Conservation (phyloP, 1,140 invertebrate genomes). For the Drosophila seguyi region DNA sequence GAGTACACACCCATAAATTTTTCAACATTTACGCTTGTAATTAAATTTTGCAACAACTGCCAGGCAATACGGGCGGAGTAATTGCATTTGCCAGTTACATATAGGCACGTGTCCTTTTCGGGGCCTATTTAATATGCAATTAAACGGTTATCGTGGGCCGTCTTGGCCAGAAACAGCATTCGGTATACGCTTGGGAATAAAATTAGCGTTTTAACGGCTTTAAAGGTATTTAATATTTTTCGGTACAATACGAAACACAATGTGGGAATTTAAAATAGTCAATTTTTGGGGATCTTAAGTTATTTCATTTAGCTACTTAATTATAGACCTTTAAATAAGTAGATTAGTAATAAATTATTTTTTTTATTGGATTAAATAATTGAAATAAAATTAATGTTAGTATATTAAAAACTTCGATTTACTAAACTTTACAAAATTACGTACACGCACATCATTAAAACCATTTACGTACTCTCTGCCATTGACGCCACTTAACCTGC, state of each 20-base stretch:
- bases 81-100: conserved; percentile 13
- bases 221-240: too few species aligned
- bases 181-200: neutral
- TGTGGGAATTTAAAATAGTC: neutral
- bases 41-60: conserved; percentile 66
- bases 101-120: conserved; percentile 20
- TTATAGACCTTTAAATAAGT: too few species aligned
- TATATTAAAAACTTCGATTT: neutral
- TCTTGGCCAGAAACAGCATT: conserved; percentile 17
- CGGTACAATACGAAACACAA: too few species aligned
- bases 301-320: neutral
- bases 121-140: conserved; percentile 60
- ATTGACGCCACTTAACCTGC: conserved; percentile 12
- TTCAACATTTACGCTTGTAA: conserved; percentile 72
- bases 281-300: too few species aligned
- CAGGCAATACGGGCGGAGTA: conserved; percentile 29
- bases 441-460: neutral
- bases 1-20: conserved; percentile 39
- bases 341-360: too few species aligned
- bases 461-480: neutral
- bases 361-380: too few species aligned
- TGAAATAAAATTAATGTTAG: neutral
- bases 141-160: conserved; percentile 53
- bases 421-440: neutral
- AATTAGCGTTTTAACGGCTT: neutral